Evolutionary conservation across 2,797 vertebrate species (phyloP).

Genomic region (Cephalopachus bancanus): DNA sequence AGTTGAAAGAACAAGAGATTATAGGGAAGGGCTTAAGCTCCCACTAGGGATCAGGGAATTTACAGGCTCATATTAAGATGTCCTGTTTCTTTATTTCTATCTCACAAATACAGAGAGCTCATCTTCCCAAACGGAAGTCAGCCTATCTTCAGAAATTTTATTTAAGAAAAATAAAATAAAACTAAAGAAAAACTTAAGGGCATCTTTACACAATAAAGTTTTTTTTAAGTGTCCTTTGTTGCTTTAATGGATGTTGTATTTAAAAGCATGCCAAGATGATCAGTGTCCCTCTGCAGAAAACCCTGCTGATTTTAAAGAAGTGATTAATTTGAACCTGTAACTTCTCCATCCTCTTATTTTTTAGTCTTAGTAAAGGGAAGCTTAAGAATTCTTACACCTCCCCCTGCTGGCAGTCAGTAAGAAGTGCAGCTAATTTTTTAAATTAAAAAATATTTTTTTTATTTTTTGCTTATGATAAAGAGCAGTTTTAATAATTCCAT

Average conservation of each 20-base stretch:
- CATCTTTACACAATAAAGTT: neutral
- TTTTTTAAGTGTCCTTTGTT: neutral
- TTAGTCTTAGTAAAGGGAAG: neutral
- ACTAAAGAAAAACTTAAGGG: neutral
- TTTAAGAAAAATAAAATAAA: constrained; percentile 62
- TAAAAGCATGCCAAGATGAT: neutral
- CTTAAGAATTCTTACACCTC: constrained; percentile 82
- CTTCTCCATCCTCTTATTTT: constrained; percentile 2
- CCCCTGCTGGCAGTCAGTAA: constrained; percentile 83
- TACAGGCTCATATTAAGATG: neutral
- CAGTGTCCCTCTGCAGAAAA: neutral
- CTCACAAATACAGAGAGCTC: neutral
- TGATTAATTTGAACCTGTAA: constrained; percentile 55
- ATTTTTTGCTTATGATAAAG: constrained; percentile 34
- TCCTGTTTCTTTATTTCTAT: neutral
- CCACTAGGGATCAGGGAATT: neutral
- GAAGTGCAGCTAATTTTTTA: constrained; percentile 72
- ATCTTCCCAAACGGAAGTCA: neutral
- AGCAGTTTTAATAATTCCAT: constrained; percentile 51
- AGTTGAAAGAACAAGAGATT: neutral
- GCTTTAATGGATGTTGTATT: neutral
- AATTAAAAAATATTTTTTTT: too few species aligned
- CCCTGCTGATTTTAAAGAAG: neutral
- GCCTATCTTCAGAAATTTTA: neutral
- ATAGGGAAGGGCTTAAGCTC: neutral